phyloP scores from a whole-genome alignment of 2,113 vertebrate genomes.

The Poicephalus meyeri region DNA sequence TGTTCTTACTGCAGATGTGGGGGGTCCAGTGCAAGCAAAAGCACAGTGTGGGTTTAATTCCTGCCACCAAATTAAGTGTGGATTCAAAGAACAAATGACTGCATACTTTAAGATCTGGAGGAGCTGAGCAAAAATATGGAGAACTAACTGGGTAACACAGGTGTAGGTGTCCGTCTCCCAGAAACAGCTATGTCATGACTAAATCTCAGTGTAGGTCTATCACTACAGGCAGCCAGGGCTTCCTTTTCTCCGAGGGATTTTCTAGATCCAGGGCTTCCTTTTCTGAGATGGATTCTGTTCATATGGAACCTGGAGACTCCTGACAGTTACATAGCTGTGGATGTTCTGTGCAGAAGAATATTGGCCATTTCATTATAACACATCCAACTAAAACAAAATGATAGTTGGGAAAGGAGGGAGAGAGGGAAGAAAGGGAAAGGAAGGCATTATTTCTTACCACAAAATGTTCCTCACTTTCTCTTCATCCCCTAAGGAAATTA shows the following conservation, averaged over 20 bases:
- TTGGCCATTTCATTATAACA: neutral
- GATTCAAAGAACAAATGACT: neutral
- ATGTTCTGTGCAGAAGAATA: constrained; percentile 3
- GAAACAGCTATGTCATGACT: neutral
- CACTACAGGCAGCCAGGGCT: neutral
- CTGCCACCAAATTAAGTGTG: neutral
- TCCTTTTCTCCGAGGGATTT: neutral
- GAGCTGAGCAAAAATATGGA: neutral
- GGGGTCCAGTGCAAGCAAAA: neutral
- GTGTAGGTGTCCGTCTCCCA: neutral
- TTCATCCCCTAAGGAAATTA: constrained; percentile 17
- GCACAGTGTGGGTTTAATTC: neutral
- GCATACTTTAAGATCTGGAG: neutral
- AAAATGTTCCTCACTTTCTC: constrained; percentile 35
- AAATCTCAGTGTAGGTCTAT: neutral
- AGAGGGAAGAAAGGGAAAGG: neutral
- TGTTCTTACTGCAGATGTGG: neutral
- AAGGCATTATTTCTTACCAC: constrained; percentile 45
- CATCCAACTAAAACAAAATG: constrained; percentile 47
- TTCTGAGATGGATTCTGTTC: neutral
- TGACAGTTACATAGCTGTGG: neutral
- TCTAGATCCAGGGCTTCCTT: neutral
- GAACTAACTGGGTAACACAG: neutral
- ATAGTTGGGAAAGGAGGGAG: neutral
- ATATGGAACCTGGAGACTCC: neutral